Base-by-base conservation (phyloP, 2,888 invertebrate genomes). In the Isotomurus palustris region DNA sequence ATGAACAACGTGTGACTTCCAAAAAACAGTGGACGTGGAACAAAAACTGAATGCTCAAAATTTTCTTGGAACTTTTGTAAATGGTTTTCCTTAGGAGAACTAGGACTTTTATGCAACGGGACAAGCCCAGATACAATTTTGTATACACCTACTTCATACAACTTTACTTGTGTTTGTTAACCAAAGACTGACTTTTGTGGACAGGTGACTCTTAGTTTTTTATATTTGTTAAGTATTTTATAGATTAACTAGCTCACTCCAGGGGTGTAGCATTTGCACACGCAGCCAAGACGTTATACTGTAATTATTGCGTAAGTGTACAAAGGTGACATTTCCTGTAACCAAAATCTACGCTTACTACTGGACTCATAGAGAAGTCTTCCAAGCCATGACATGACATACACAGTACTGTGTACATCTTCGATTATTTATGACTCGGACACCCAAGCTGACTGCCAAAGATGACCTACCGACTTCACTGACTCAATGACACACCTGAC, bases 141-240 rank as follows among this genome's bases (percentile, higher is more conserved):
- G 58, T 61, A 65, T 58, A 68, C 64, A 64, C 47, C n/a, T n/a
- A 68, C 70, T 70, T 67, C 64, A 61, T 63, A 62, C 62, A 63
- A 66, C 67, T 68, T 68, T 70, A 60, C 62, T 61, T 63, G 62
- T 62, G 57, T 62, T 66, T 65, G 60, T 62, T 68, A 70, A 68
- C 68, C 68, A 70, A 70, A 70, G 70, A 70, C 70, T 70, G 70
- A 70, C 68, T 62, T 66, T 64, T 54, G 62, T 62, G 62, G 64
- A 66, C 60, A 62, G 63, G 61, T 58, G 66, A 69, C 64, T 62
- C 51, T 57, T 64, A 59, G 48, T 60, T 62, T 54, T 51, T 58
- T 55, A 44, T 43, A 51, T 53, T n/a, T n/a, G n/a, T n/a, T n/a
- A n/a, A 50, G 22, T 51, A 60, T 47, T 54, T 48, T 53, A 56